Evolutionary conservation across 2,888 invertebrate genomes (phyloP), one percentile per base, ranked within the genome.

Genomic region (Drosophila putrida): DNA sequence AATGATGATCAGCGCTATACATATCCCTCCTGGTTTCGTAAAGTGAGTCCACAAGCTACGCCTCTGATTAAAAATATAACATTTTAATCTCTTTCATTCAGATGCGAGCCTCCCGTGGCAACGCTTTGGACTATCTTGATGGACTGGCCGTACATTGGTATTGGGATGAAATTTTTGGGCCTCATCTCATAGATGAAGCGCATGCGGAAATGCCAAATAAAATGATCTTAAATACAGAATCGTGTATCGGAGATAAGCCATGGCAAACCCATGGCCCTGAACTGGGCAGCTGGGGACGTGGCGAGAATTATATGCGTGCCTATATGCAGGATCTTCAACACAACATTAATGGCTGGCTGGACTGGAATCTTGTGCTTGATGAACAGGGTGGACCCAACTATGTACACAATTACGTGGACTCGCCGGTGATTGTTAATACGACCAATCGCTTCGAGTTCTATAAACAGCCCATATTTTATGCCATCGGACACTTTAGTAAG

Each of bases 141-240:
- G 98, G 97, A 0, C 93, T 97, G 55, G 98, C 95, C 0, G 93
- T 97, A 0, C 98, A 98, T 91, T 98, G 97, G 95, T 98, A 98
- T 90, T 93, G 93, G 68, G 96, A 97, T 91, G 89, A 91, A 6
- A 81, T 95, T 31, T 90, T 95, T 39, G 94, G 95, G 0, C 91
- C 95, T 0, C 80, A 81, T 10, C 91, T 95, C n/a, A 93, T 98
- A 9, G 94, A 94, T 31, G 77, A 88, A 35, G 93, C 96, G 0
- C 95, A 96, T 78, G 67, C 93, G 0, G 90, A 92, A 36, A 95
- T 95, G 92, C 96, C 97, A 0, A 93, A 94, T 55, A 96, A 96
- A 90, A 95, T 97, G 76, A 91, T 98, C 6, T 89, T 98, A 2
- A 95, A 95, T 33, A 97, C 98, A 0, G 98, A 98, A 93, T 96